Evolutionary conservation across 2,888 invertebrate genomes (phyloP).

Genomic region (Uloborus plumipes): DNA sequence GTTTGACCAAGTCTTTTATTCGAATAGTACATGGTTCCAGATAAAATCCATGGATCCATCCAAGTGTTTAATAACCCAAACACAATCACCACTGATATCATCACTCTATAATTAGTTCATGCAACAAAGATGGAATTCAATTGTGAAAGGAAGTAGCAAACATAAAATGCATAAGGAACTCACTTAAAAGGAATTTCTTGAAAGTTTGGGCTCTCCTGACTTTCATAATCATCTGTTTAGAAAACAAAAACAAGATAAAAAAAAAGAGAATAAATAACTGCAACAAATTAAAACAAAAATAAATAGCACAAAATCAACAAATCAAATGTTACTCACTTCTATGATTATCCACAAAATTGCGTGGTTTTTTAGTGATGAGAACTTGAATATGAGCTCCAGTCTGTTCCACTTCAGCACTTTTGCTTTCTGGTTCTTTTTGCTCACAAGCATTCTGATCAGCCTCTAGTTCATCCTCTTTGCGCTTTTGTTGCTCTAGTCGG

Average conservation of each 20-base stretch:
- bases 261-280: background rate
- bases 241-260: background rate
- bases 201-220: too few species aligned
- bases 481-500: slow-evolving; percentile 52
- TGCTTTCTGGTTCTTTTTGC: slow-evolving; percentile 2
- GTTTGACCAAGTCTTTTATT: too few species aligned
- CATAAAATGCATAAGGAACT: too few species aligned
- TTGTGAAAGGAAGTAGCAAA: too few species aligned
- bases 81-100: too few species aligned
- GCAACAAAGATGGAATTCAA: too few species aligned
- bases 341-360: slow-evolving; percentile 19
- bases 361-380: slow-evolving; percentile 30
- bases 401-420: slow-evolving; percentile 24
- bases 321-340: slow-evolving; percentile 18
- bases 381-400: slow-evolving; percentile 57
- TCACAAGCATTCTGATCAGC: slow-evolving; percentile 37
- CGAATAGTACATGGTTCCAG: too few species aligned
- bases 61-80: too few species aligned
- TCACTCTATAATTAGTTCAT: too few species aligned
- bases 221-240: too few species aligned
- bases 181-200: too few species aligned
- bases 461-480: slow-evolving; percentile 55
- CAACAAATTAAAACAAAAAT: background rate
- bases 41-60: too few species aligned
- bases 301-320: background rate